Conservation (phyloP, 2,113 vertebrate species). For the Aramus guarauna region DNA sequence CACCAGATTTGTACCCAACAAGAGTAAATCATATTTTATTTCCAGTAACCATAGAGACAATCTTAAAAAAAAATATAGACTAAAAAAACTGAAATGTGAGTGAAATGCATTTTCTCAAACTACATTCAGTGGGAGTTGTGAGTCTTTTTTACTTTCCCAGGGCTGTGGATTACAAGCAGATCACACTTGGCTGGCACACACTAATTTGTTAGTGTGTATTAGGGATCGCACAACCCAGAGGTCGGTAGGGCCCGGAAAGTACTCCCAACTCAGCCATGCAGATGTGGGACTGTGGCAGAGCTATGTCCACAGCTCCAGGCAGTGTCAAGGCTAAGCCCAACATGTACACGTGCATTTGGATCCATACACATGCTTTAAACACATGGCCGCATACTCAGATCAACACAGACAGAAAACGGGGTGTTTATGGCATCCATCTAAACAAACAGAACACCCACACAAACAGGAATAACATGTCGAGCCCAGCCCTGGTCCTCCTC, state of each 20-base stretch:
- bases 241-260: accelerated
- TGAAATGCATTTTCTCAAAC: background rate
- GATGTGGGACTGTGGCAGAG: too few relatives aligned
- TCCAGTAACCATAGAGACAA: background rate
- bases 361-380: background rate
- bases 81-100: background rate
- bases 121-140: background rate
- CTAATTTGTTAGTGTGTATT: background rate
- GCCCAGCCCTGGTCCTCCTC: background rate
- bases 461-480: accelerated
- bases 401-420: background rate
- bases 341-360: accelerated
- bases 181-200: background rate
- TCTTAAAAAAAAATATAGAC: background rate
- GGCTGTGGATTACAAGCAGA: background rate
- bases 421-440: background rate
- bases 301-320: background rate
- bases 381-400: background rate
- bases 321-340: background rate
- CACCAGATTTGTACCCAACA: background rate
- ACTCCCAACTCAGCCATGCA: background rate
- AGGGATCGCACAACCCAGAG: background rate
- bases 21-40: background rate
- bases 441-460: background rate
- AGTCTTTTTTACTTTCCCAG: background rate